These are phyloP conservation scores for Sula dactylatra DNA, from an alignment of 2,113 vertebrate genomes.

Conservation along the genomic window DNA sequence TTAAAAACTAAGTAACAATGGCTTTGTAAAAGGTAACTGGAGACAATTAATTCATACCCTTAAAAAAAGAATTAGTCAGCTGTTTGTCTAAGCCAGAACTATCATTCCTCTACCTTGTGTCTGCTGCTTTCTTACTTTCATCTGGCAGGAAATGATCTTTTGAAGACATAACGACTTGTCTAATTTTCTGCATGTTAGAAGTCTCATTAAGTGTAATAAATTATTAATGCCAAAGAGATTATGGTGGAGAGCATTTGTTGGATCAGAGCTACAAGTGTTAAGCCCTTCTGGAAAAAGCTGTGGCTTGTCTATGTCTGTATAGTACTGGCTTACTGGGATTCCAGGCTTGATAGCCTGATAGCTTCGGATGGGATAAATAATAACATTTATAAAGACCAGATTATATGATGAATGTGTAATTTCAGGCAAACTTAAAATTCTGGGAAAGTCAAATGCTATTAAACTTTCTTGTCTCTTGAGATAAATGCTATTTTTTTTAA, in stretches of 20 bases:
- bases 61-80: background rate
- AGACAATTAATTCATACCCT: background rate
- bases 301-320: background rate
- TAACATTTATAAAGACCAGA: background rate
- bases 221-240: constrained; percentile 27
- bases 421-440: background rate
- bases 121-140: background rate
- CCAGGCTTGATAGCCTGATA: background rate
- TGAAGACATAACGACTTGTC: background rate
- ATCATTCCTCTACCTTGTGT: background rate
- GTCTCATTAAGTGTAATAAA: constrained; percentile 35
- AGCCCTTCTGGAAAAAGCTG: background rate
- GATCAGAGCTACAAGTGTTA: background rate
- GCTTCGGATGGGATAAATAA: background rate
- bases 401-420: background rate
- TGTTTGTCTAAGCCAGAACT: background rate
- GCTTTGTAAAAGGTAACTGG: background rate
- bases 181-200: constrained; percentile 43
- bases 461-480: background rate
- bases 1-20: background rate
- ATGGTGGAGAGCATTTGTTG: background rate
- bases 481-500: background rate
- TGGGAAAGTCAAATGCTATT: background rate
- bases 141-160: constrained; percentile 15
- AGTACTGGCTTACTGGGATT: background rate